phyloP scores from a whole-genome alignment of 1,140 invertebrate genomes.

The Antheraea pernyi region DNA sequence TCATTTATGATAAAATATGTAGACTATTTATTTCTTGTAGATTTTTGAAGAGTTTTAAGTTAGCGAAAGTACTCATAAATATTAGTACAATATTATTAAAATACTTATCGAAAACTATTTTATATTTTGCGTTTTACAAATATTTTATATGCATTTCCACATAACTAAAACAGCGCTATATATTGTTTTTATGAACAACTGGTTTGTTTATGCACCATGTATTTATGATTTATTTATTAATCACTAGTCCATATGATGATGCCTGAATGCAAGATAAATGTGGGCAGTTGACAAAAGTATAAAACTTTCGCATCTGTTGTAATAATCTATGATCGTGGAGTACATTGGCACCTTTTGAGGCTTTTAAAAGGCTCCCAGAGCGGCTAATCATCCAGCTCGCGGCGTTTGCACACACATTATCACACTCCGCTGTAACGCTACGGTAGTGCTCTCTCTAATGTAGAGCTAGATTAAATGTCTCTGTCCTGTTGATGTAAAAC shows the following conservation, averaged over 20 bases:
- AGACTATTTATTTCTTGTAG: no score
- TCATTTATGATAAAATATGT: no score
- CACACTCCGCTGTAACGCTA: constrained; percentile 20
- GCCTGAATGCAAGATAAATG: no score
- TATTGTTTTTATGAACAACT: no score
- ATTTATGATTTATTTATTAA: neutral
- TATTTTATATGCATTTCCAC: no score
- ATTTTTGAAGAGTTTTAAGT: no score
- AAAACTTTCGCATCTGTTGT: neutral
- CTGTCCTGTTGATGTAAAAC: neutral
- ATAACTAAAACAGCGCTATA: no score
- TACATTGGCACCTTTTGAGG: constrained; percentile 54
- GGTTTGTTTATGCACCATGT: neutral
- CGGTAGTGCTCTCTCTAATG: neutral
- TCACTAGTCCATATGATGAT: no score
- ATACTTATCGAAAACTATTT: no score
- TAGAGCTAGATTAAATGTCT: neutral
- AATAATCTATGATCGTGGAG: constrained; percentile 20
- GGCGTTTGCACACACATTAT: constrained; percentile 45
- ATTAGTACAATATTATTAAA: no score
- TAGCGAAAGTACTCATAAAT: no score
- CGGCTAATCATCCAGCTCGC: constrained; percentile 49
- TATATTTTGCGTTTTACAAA: no score
- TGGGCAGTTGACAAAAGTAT: neutral
- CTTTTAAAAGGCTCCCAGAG: constrained; percentile 55